Evolutionary conservation across 2,888 invertebrate genomes (phyloP).

Genomic region (Nycteola revayana): DNA sequence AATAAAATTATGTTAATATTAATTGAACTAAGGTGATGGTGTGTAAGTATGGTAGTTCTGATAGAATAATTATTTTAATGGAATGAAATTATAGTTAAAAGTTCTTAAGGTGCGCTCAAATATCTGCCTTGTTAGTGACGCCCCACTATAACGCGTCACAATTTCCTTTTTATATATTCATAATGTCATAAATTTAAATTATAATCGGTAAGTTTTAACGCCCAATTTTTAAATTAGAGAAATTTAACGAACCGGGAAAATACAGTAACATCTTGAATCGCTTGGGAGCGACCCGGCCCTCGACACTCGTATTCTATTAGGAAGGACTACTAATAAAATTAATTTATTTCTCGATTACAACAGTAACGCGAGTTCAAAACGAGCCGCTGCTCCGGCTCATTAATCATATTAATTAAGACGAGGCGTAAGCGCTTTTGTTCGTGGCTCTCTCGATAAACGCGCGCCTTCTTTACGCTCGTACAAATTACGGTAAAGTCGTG

Average conservation of each 20-base stretch:
- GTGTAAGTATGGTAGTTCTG: slow-evolving; percentile 36
- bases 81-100: slow-evolving; percentile 42
- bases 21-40: slow-evolving; percentile 36
- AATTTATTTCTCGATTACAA: slow-evolving; percentile 80
- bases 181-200: slow-evolving; percentile 72
- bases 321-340: slow-evolving; percentile 77
- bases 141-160: slow-evolving; percentile 53
- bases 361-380: slow-evolving; percentile 72
- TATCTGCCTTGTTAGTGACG: slow-evolving; percentile 60
- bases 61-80: slow-evolving; percentile 37
- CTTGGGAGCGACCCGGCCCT: slow-evolving; percentile 51
- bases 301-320: slow-evolving; percentile 67
- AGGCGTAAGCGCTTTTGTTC: slow-evolving; percentile 74
- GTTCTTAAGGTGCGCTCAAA: slow-evolving; percentile 42
- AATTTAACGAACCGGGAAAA: slow-evolving; percentile 65
- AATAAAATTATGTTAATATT: slow-evolving; percentile 36
- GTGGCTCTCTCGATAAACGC: slow-evolving; percentile 65
- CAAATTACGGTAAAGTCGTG: slow-evolving; percentile 53
- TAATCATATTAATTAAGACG: slow-evolving; percentile 81
- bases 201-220: slow-evolving; percentile 74
- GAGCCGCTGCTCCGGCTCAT: slow-evolving; percentile 67
- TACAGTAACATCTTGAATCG: slow-evolving; percentile 39
- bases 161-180: slow-evolving; percentile 64
- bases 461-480: slow-evolving; percentile 48
- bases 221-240: slow-evolving; percentile 74